These are phyloP conservation scores for Cenopis cana DNA, from an alignment of 2,888 invertebrate species.

Conservation along the genomic window DNA sequence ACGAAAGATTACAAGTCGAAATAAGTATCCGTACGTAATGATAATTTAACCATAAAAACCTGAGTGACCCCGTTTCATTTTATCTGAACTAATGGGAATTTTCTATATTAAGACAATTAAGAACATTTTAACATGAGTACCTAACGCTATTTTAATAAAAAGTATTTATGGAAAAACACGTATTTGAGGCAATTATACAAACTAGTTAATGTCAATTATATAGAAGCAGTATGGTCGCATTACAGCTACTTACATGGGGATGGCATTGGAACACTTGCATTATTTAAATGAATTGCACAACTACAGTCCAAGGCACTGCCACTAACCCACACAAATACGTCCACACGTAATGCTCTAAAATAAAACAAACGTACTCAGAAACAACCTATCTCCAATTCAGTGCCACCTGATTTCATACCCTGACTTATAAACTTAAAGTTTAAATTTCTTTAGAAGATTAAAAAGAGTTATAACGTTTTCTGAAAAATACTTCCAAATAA, in stretches of 20 bases:
- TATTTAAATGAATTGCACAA: conserved; percentile 43
- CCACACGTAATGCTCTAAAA: conserved; percentile 25
- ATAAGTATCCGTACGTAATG: no score
- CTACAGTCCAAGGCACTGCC: conserved; percentile 36
- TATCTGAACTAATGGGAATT: no score
- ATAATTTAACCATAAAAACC: no score
- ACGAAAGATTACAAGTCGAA: no score
- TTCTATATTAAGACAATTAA: no score
- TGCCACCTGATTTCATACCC: background rate
- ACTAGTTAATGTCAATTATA: background rate
- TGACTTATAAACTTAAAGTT: background rate
- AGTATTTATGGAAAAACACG: background rate
- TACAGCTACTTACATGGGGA: conserved; percentile 16
- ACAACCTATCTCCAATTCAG: background rate
- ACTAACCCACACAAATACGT: conserved; percentile 23
- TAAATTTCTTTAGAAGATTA: background rate
- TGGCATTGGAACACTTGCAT: conserved; percentile 29
- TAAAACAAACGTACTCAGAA: background rate
- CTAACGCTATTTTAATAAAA: no score
- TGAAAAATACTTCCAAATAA: conserved; percentile 7
- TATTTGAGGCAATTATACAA: background rate
- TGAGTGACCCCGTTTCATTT: no score
- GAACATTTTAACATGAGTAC: no score
- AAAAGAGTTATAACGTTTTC: background rate
- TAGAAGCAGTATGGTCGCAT: conserved; percentile 3